Evolutionary conservation across 1,140 invertebrate species (phyloP), one percentile per base, ranked within the genome.

Genomic region (Drosophila mojavensis): DNA sequence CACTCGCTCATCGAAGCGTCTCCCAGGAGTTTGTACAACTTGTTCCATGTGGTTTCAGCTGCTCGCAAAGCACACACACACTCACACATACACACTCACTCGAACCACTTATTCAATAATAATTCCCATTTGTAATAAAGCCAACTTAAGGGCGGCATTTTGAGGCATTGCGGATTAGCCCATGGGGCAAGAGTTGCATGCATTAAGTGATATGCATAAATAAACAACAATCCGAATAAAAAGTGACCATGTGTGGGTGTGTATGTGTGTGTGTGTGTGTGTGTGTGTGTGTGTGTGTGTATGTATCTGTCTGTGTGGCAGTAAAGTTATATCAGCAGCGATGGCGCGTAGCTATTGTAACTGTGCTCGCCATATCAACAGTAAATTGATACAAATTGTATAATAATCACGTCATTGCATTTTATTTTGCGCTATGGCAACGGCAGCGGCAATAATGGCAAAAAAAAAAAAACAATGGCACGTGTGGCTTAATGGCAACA

Each of bases 361-460:
- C 20, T 24, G 20, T 24, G 20, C 20, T 24, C 33, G 33, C 50
- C 41, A 70, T 26, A 66, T 58, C 33, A 28, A 39, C 47, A 66
- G 71, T 65, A 89, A 91, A 91, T 91, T 89, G 78, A 91, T 91
- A 91, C 88, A 91, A 91, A 91, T 91, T 71, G 79, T 73, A 71
- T 75, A 88, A 91, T 91, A 91, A 91, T 91, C 83, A 91, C 82
- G 77, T 63, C 78, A 83, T 88, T 91, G 77, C 68, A 88, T 81
- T 89, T 89, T 81, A 78, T 80, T 84, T 78, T 66, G 30, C 71
- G 33, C 17, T 45, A 43, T 51, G 24, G 43, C 64, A 72, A 39
- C 47, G 33, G 58, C 39, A 39, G 59, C 43, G 30, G 15, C 30
- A 60, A 39, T 26, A 50, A 30, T 50, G 43, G 51, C 78, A 62